phyloP scores from a whole-genome alignment of 1,140 invertebrate genomes.

The Nephotettix cincticeps region DNA sequence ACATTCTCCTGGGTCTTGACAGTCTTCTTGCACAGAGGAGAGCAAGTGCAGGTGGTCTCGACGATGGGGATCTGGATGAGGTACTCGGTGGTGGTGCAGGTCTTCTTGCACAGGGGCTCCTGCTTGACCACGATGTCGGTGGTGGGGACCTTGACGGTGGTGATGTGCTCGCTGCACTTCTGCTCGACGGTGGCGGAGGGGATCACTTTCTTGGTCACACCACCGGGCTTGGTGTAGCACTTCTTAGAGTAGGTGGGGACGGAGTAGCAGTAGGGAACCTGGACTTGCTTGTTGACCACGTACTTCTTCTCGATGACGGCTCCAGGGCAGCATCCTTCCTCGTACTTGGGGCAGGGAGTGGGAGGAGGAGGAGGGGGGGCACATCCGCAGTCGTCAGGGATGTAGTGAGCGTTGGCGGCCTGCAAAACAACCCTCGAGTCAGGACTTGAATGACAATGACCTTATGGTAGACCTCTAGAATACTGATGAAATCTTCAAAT shows the following conservation, averaged over 20 bases:
- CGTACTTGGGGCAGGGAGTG: background rate
- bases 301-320: background rate
- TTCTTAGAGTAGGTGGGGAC: background rate
- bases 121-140: background rate
- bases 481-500: too few relatives aligned
- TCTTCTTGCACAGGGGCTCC: background rate
- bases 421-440: too few relatives aligned
- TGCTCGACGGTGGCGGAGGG: background rate
- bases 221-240: background rate
- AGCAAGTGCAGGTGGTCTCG: background rate
- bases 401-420: background rate
- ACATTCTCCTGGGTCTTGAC: background rate
- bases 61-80: conserved; percentile 2
- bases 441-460: too few relatives aligned
- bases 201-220: background rate
- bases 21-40: conserved; percentile 8
- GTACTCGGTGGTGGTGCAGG: conserved; percentile 4
- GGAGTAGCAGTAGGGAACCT: background rate
- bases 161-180: background rate
- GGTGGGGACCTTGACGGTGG: background rate
- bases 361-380: background rate
- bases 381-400: background rate
- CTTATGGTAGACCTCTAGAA: too few relatives aligned
- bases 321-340: background rate
- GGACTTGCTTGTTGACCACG: background rate